Conservation (phyloP, 2,797 vertebrate species). For the Rhinogobio ventralis region DNA sequence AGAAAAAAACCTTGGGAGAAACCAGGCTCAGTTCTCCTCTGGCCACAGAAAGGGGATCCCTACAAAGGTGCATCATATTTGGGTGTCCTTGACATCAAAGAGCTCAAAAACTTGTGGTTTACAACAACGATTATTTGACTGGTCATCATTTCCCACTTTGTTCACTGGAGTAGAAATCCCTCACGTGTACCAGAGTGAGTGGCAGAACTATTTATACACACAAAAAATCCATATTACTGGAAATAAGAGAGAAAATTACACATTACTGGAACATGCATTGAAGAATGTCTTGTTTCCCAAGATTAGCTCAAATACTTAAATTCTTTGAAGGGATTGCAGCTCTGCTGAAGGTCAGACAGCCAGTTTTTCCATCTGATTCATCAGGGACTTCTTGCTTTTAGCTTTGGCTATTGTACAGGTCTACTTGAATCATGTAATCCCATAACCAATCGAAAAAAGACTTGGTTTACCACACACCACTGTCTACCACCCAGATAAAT, state of each 20-base stretch:
- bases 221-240: constrained; percentile 72
- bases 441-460: constrained; percentile 43
- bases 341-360: constrained; percentile 72
- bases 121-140: neutral
- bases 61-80: neutral
- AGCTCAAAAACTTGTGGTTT: neutral
- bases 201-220: constrained; percentile 69
- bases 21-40: too few relatives aligned
- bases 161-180: constrained; percentile 46
- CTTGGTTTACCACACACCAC: constrained; percentile 67
- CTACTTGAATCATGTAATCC: constrained; percentile 44
- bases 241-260: constrained; percentile 65
- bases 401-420: constrained; percentile 31
- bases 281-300: constrained; percentile 44
- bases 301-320: constrained; percentile 65
- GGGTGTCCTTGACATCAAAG: neutral
- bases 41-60: neutral
- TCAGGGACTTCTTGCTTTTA: constrained; percentile 33
- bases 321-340: constrained; percentile 56
- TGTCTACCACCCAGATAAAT: neutral
- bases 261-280: constrained; percentile 75
- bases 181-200: constrained; percentile 66
- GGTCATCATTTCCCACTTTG: constrained; percentile 18
- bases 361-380: constrained; percentile 70
- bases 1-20: neutral